phyloP scores from a whole-genome alignment of 2,888 invertebrate genomes.

The Calephelis perditalis region DNA sequence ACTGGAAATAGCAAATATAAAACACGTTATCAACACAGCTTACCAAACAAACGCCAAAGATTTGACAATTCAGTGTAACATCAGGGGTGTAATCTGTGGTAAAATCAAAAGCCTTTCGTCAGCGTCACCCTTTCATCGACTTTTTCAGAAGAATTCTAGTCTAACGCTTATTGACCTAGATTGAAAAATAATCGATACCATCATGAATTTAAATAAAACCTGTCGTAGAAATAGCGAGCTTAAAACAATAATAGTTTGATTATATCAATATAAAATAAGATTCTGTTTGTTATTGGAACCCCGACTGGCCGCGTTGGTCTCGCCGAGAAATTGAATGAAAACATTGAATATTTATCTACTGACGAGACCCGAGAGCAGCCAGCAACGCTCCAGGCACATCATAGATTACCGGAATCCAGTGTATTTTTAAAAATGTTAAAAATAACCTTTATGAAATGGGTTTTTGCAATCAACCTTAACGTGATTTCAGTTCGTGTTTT shows the following conservation, averaged over 20 bases:
- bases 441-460: neutral
- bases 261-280: constrained; percentile 25
- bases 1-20: no score
- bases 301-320: constrained; percentile 20
- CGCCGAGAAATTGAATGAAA: constrained; percentile 64
- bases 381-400: neutral
- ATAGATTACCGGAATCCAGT: neutral
- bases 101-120: no score
- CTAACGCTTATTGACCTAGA: no score
- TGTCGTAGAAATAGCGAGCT: neutral
- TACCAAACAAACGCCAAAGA: no score
- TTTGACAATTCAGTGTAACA: no score
- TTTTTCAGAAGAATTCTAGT: no score
- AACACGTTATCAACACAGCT: no score
- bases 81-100: no score
- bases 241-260: constrained; percentile 10
- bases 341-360: constrained; percentile 59
- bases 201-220: neutral
- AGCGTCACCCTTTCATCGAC: no score
- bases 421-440: constrained; percentile 3
- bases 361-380: neutral
- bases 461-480: no score
- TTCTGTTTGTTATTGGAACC: constrained; percentile 21
- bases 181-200: neutral
- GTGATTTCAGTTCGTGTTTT: no score